Percentiles rank a stretch among this genome's conserved stretches.
Evolutionary conservation across 1,140 invertebrate genomes (phyloP).

Genomic region (Antheraea pernyi): DNA sequence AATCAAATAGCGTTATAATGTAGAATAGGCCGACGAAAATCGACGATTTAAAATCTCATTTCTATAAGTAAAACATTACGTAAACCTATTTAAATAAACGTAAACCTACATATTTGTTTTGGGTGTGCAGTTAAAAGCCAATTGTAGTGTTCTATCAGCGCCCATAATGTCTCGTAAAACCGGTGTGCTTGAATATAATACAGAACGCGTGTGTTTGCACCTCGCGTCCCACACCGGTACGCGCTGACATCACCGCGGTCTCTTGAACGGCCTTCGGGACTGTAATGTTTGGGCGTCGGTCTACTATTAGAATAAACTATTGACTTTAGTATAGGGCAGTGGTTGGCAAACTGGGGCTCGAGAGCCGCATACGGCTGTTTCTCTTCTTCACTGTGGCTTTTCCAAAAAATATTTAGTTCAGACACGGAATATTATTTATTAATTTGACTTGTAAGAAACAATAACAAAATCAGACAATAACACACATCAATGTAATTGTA

Average conservation of each 20-base stretch:
- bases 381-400: too few relatives aligned
- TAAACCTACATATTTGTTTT: neutral
- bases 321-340: neutral
- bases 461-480: too few relatives aligned
- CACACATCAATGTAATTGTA: too few relatives aligned
- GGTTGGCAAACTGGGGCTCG: too few relatives aligned
- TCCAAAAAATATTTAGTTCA: too few relatives aligned
- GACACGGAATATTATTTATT: too few relatives aligned
- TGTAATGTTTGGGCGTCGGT: neutral
- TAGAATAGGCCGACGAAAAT: too few relatives aligned
- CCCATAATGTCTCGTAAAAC: slow-evolving; percentile 1
- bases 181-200: neutral
- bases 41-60: neutral
- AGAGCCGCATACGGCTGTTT: too few relatives aligned
- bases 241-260: neutral
- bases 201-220: neutral
- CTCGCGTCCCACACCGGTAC: neutral
- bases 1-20: too few relatives aligned
- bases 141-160: neutral
- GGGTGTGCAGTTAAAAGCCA: neutral
- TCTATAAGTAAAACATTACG: neutral
- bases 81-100: neutral
- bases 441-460: too few relatives aligned
- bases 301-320: neutral
- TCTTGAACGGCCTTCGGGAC: neutral